Base-by-base conservation (phyloP, 2,797 vertebrate genomes). In the Tachyglossus aculeatus region DNA sequence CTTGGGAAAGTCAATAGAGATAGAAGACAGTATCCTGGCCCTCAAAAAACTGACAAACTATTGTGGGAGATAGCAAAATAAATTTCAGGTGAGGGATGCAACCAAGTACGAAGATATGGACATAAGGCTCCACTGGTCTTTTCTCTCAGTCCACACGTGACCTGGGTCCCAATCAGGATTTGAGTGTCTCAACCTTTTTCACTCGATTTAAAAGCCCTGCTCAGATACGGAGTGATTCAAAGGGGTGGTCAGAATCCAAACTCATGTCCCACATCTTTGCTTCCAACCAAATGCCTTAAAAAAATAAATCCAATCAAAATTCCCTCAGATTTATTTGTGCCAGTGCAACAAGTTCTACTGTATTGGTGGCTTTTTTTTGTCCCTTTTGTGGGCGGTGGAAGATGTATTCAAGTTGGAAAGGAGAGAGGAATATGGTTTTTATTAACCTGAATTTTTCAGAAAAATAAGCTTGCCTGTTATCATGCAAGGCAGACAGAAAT, bases 401-500 rank as follows among this genome's bases (percentile, higher is more conserved):
- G 10, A 9, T 51, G 2, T 32, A 21, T 3, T 45, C 3, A 25
- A 31, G n/a, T n/a, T n/a, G n/a, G n/a, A n/a, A n/a, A n/a, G n/a
- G n/a, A n/a, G 25, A 31, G 18, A 56, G 24, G 11, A 12, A 41
- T 69, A 38, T 66, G 37, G 55, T 70, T 56, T 44, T 61, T 67
- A 3, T 32, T 54, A 60, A 29, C 43, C 48, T 57, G 15, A 32
- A 10, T 50, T 79, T 78, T 65, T 36, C 7, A 73, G 53, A 60
- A 75, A 81, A 71, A 38, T 6, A 34, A 71, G 4, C 31, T 14
- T 32, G 18, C 16, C 10, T 53, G 73, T 45, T 33, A 18, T 51
- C 59, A 73, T 61, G 40, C 63, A 65, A 71, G 44, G 5, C 77
- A 65, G 81, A 32, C 4, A 40, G 37, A 56, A 59, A 47, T 61